Evolutionary conservation across 2,797 vertebrate species (phyloP).

Genomic region (Crenuchus spilurus): DNA sequence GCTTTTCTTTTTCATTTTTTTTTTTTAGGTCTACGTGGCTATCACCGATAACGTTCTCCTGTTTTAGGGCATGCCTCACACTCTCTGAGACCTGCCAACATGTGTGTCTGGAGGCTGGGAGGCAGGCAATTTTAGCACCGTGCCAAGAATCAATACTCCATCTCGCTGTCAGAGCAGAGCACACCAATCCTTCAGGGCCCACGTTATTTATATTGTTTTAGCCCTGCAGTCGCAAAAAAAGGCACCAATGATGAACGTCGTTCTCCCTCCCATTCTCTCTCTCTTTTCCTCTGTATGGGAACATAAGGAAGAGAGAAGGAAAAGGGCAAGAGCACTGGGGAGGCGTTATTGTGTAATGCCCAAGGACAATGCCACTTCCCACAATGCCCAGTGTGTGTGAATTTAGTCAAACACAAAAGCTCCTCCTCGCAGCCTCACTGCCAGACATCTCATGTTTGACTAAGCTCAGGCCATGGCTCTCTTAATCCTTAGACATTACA

Average conservation of each 20-base stretch:
- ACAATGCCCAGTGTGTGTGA: slow-evolving; percentile 43
- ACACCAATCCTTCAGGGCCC: slow-evolving; percentile 54
- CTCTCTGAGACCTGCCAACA: slow-evolving; percentile 56
- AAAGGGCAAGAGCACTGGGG: slow-evolving; percentile 27
- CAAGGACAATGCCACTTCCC: slow-evolving; percentile 35
- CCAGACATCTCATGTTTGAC: not conserved
- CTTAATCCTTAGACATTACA: not conserved
- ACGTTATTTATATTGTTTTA: slow-evolving; percentile 63
- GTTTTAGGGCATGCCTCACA: slow-evolving; percentile 49
- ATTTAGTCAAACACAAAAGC: slow-evolving; percentile 33
- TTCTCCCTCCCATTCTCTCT: slow-evolving; percentile 35
- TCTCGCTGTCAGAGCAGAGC: slow-evolving; percentile 62
- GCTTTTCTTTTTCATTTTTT: too few relatives aligned
- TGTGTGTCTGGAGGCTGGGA: slow-evolving; percentile 60
- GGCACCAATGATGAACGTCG: slow-evolving; percentile 53
- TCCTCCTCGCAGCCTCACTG: not conserved
- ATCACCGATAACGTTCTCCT: slow-evolving; percentile 44
- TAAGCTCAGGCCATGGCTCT: slow-evolving; percentile 2
- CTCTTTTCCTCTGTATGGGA: slow-evolving; percentile 35
- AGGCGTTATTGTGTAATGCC: slow-evolving; percentile 55
- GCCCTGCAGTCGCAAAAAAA: slow-evolving; percentile 56
- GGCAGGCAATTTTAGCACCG: slow-evolving; percentile 66
- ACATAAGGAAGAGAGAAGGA: slow-evolving; percentile 10
- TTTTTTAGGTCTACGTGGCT: slow-evolving; percentile 27
- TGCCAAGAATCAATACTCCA: slow-evolving; percentile 70